Base-by-base conservation (phyloP, 92 coral and sea anemone genomes). In the Porites divaricata region DNA sequence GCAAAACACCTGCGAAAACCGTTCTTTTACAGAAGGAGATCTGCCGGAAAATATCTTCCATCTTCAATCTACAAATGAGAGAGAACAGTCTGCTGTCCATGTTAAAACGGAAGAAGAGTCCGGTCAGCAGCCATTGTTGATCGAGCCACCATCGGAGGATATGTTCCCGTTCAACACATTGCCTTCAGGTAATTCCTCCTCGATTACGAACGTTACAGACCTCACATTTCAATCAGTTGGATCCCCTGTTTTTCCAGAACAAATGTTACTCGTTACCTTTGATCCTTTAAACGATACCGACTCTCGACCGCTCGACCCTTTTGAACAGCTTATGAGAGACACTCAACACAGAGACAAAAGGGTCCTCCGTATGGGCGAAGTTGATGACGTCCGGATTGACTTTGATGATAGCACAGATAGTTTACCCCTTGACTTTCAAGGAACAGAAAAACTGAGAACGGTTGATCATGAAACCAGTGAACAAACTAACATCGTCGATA, bases 141-240 rank as follows among this genome's bases (percentile, higher is more conserved):
- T 84, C 17, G 74, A 74, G 23, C 89, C 92, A 45, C 89, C 92
- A 20, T 58, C 89, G 62, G 92, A 89, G 17, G 85, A 85, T 65
- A 65, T 89, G 49, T 65, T 89, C 48, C 71, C 72, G n/a, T 72
- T 77, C 41, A 88, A 83, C 63, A 53, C 90, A 8, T 24, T 86
- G 14, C 75, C 88, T 4, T 71, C 89, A 48, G 85, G 84, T 75
- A 77, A 84, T 67, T 62, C 84, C 74, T 79, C 91, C 7, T 62
- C 85, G 16, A 51, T 85, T 1, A 67, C 79, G 57, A 72, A 76
- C 12, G 86, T 73, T 51, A 70, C 78, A 2, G 79, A 82, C 15
- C 63, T 79, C 24, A 85, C 88, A 16, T 74, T 61, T 4, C 79
- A 17, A 2, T 72, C 77, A 9, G 10, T 79, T 6, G 45, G 45